These are phyloP conservation scores for Ceratina japonica DNA, from an alignment of 1,140 invertebrate species.

Conservation along the genomic window DNA sequence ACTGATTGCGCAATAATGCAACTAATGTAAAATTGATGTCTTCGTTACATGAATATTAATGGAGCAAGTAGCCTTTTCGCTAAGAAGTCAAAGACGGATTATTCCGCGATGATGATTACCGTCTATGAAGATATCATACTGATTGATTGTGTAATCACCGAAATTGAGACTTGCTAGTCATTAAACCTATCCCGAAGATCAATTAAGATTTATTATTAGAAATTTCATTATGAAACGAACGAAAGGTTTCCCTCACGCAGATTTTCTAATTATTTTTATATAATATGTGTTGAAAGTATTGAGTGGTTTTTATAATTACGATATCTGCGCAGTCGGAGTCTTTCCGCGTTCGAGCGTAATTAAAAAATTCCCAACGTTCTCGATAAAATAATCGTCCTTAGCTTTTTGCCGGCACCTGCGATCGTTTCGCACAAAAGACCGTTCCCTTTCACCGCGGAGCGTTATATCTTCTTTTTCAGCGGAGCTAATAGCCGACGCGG, in stretches of 20 bases:
- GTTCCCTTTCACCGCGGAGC: conserved; percentile 24
- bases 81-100: not conserved
- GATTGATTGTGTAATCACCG: not conserved
- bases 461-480: conserved; percentile 28
- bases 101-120: not conserved
- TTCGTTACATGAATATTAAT: not conserved
- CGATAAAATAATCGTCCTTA: conserved; percentile 9
- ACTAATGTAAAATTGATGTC: not conserved
- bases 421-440: conserved; percentile 18
- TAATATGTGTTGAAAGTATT: no score
- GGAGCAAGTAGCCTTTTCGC: not conserved
- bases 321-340: not conserved
- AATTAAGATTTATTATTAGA: not conserved
- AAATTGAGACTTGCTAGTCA: not conserved
- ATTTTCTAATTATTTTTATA: no score
- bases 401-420: conserved; percentile 19
- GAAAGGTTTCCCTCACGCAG: no score
- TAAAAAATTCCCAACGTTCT: not conserved
- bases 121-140: not conserved
- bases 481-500: conserved; percentile 16
- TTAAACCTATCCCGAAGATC: no score
- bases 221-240: no score
- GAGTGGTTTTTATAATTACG: not conserved
- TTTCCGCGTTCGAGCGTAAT: no score
- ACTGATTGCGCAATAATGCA: not conserved